These are phyloP conservation scores for Phania funesta DNA, from an alignment of 2,888 invertebrate genomes.

Conservation along the genomic window DNA sequence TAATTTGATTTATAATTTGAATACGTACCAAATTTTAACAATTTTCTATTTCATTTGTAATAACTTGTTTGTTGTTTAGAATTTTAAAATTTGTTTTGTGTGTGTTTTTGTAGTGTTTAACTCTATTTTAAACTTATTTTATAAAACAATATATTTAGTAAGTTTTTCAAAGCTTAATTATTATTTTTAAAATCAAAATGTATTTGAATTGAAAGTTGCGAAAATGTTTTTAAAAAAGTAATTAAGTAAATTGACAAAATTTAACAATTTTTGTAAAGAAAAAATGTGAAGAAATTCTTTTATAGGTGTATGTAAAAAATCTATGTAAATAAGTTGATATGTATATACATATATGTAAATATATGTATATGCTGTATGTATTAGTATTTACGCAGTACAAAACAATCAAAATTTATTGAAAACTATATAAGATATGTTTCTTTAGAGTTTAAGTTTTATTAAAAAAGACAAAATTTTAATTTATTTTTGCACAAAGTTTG, in stretches of 20 bases:
- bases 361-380: not conserved
- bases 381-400: conserved; percentile 3
- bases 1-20: conserved; percentile 5
- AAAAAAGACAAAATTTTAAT: conserved; percentile 23
- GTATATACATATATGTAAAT: not conserved
- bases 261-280: conserved; percentile 16
- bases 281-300: conserved; percentile 11
- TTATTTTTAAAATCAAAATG: conserved; percentile 34
- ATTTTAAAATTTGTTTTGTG: not conserved
- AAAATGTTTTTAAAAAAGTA: conserved; percentile 5
- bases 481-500: conserved; percentile 10
- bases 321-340: conserved; percentile 48
- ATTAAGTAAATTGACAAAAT: conserved; percentile 37
- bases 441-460: conserved; percentile 46
- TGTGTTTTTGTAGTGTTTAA: conserved; percentile 1
- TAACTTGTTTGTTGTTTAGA: conserved; percentile 7
- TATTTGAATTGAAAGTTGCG: conserved; percentile 31
- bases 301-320: conserved; percentile 34
- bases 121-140: not conserved
- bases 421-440: conserved; percentile 16
- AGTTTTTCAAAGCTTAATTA: conserved; percentile 20
- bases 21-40: conserved; percentile 25
- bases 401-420: conserved; percentile 12
- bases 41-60: conserved; percentile 10
- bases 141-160: conserved; percentile 38